These are phyloP conservation scores for Lutjanus argentimaculatus DNA, from an alignment of 2,797 vertebrate genomes.

Conservation along the genomic window DNA sequence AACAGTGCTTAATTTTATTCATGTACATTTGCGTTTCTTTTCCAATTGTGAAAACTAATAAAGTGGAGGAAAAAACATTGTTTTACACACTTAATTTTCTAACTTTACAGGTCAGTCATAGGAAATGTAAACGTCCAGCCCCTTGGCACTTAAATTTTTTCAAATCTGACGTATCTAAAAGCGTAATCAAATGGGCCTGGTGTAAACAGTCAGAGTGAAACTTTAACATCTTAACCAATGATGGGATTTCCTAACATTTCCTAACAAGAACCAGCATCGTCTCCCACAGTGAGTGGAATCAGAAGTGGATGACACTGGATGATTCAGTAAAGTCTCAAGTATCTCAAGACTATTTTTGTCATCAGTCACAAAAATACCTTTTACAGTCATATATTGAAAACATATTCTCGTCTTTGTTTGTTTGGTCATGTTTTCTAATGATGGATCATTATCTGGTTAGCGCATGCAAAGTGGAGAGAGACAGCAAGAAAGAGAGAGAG, in stretches of 20 bases:
- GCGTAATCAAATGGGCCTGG: too few species aligned
- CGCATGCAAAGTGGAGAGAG: slow-evolving; percentile 36
- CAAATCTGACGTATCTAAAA: too few species aligned
- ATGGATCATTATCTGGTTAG: slow-evolving; percentile 4
- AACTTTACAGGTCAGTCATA: too few species aligned
- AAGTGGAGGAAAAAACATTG: too few species aligned
- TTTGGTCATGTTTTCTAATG: slow-evolving; percentile 7
- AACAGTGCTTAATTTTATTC: too few species aligned
- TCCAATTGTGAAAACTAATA: too few species aligned
- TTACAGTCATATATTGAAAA: too few species aligned
- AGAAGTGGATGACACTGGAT: slow-evolving; percentile 26
- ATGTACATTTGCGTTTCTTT: too few species aligned
- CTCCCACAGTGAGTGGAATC: slow-evolving; percentile 20
- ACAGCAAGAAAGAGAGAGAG: slow-evolving; percentile 25
- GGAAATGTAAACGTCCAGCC: too few species aligned
- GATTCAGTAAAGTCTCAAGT: slow-evolving; percentile 45
- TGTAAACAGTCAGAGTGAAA: slow-evolving; percentile 50
- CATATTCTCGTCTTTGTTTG: background rate
- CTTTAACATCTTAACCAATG: slow-evolving; percentile 48
- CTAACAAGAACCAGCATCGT: slow-evolving; percentile 21
- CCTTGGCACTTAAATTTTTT: too few species aligned
- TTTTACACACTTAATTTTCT: too few species aligned
- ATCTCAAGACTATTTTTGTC: background rate
- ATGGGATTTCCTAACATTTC: slow-evolving; percentile 58
- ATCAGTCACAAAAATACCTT: slow-evolving; percentile 24